Conservation (phyloP, 2,113 vertebrate genomes). For the Dipodomys ordii region DNA sequence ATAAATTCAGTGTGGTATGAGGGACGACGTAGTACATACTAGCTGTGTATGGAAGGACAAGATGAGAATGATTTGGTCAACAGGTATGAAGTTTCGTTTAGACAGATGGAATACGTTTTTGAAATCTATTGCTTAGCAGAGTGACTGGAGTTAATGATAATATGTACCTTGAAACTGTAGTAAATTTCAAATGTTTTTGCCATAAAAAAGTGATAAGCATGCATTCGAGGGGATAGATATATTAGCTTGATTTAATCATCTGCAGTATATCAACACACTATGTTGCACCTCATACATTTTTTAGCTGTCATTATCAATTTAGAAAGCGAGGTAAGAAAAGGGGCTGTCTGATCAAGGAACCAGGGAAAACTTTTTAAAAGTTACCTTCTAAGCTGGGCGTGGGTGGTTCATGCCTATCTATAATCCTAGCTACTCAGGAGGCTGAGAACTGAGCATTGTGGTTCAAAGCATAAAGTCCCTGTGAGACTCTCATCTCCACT, state of each 20-base stretch:
- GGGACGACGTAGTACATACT: rapidly evolving
- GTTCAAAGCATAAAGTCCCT: no score
- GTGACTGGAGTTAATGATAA: neutral
- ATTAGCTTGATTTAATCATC: neutral
- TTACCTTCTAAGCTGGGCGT: neutral
- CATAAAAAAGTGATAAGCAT: neutral
- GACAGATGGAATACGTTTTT: neutral
- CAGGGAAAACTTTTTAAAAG: neutral
- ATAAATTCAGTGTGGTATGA: rapidly evolving
- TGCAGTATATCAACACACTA: neutral
- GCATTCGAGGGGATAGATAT: neutral
- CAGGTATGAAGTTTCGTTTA: neutral
- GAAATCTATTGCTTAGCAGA: neutral
- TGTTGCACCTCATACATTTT: neutral
- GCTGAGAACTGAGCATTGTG: no score
- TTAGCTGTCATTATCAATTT: neutral
- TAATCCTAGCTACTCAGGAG: no score
- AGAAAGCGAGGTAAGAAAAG: neutral
- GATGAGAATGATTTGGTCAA: neutral
- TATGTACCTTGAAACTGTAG: neutral
- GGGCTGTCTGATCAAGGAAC: neutral
- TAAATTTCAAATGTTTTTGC: neutral
- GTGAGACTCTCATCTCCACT: no score
- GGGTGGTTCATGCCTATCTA: no score
- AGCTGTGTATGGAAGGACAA: neutral